phyloP scores from a whole-genome alignment of 2,888 invertebrate genomes.

The Acronicta leporina region DNA sequence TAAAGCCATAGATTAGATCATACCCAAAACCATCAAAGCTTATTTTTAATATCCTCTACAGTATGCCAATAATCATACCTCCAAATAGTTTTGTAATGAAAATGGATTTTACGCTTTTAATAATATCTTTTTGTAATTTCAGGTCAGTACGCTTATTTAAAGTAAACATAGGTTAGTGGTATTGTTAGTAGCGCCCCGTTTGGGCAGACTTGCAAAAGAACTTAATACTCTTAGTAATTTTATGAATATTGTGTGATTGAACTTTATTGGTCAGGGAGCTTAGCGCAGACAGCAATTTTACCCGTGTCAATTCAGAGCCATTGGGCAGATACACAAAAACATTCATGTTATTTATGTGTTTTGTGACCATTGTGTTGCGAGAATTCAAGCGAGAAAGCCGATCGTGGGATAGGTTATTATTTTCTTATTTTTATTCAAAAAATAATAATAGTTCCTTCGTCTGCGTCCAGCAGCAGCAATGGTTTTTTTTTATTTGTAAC shows the following conservation, averaged over 20 bases:
- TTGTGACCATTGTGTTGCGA: too few relatives aligned
- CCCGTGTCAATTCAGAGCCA: neutral
- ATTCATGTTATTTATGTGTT: too few relatives aligned
- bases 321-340: too few relatives aligned
- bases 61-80: conserved; percentile 35
- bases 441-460: too few relatives aligned
- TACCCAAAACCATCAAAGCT: conserved; percentile 1
- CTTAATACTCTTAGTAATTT: conserved; percentile 47
- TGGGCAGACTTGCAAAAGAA: conserved; percentile 29
- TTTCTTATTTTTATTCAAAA: too few relatives aligned
- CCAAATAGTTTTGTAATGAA: conserved; percentile 26
- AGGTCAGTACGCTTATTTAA: conserved; percentile 62
- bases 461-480: too few relatives aligned
- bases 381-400: too few relatives aligned
- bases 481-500: neutral
- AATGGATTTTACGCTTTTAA: conserved; percentile 11
- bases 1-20: neutral
- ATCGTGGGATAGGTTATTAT: too few relatives aligned
- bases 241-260: conserved; percentile 21
- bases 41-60: conserved; percentile 5
- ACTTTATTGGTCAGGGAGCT: conserved; percentile 20
- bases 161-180: conserved; percentile 21
- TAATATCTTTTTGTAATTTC: conserved; percentile 16
- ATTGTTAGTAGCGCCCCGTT: conserved; percentile 18
- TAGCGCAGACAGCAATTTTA: conserved; percentile 11